Evolutionary conservation across 2,888 invertebrate species (phyloP).

Genomic region (Conomelus anceps): DNA sequence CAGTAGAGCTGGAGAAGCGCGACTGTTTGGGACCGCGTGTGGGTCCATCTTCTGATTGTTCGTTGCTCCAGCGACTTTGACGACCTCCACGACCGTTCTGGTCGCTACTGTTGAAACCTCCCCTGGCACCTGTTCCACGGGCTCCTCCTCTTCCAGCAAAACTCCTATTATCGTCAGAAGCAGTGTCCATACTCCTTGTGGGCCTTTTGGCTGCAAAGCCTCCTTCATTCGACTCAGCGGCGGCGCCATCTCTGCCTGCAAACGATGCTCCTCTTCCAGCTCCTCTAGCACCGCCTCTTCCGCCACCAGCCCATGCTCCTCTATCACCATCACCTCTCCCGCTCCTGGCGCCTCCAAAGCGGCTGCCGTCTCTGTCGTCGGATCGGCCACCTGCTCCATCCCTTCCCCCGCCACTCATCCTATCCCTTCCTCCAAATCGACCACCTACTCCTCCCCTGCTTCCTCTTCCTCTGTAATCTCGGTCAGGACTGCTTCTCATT

Average conservation of each 20-base stretch:
- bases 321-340: background rate
- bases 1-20: background rate
- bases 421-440: background rate
- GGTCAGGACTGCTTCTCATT: background rate
- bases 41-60: slow-evolving; percentile 8
- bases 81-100: background rate
- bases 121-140: background rate
- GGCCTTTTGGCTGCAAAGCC: background rate
- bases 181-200: background rate
- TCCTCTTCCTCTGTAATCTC: background rate
- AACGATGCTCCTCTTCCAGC: no score
- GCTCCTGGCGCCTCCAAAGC: background rate
- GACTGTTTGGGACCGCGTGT: background rate
- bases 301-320: background rate
- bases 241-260: background rate
- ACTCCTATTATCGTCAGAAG: no score
- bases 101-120: background rate
- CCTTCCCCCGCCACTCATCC: background rate
- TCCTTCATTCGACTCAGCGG: background rate
- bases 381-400: background rate
- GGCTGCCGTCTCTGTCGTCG: background rate
- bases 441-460: background rate
- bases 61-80: slow-evolving; percentile 13
- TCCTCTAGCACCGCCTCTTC: no score
- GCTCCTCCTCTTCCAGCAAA: background rate